These are phyloP conservation scores for Brachionus plicatilis DNA, from an alignment of 1,140 invertebrate species.

Conservation along the genomic window DNA sequence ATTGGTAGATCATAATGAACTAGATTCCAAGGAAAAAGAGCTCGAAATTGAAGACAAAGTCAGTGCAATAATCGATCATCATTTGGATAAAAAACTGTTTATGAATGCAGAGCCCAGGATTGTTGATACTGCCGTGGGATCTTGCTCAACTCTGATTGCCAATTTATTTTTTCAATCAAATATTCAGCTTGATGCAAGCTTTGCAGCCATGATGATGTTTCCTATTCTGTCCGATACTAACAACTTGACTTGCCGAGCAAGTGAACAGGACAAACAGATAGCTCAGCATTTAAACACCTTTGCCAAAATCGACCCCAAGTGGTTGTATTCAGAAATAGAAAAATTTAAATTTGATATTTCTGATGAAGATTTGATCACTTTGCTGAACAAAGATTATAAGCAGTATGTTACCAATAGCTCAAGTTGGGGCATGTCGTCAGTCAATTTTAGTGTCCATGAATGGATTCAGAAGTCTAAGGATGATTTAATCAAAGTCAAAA, in stretches of 20 bases:
- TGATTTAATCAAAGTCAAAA: not conserved
- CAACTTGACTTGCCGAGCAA: not conserved
- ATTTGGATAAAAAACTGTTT: not conserved
- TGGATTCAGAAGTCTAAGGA: not conserved
- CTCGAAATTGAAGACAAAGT: not conserved
- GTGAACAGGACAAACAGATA: not conserved
- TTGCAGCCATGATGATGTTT: not conserved
- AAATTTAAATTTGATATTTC: not conserved
- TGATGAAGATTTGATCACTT: not conserved
- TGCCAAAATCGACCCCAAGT: not conserved
- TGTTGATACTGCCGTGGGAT: not conserved
- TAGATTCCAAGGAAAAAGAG: conserved; percentile 16
- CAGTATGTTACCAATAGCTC: not conserved
- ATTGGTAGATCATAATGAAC: conserved; percentile 37
- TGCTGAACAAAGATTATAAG: conserved; percentile 21
- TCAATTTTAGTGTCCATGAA: conserved; percentile 24
- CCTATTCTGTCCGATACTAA: conserved; percentile 23
- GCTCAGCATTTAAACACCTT: not conserved
- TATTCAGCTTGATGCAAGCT: not conserved
- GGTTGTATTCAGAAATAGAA: not conserved
- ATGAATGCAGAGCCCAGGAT: not conserved
- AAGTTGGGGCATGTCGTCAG: conserved; percentile 9
- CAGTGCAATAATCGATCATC: conserved; percentile 26
- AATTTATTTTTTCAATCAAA: not conserved
- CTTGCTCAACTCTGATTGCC: not conserved